Evolutionary conservation across 2,797 vertebrate species (phyloP).

Genomic region (Falco berigora): DNA sequence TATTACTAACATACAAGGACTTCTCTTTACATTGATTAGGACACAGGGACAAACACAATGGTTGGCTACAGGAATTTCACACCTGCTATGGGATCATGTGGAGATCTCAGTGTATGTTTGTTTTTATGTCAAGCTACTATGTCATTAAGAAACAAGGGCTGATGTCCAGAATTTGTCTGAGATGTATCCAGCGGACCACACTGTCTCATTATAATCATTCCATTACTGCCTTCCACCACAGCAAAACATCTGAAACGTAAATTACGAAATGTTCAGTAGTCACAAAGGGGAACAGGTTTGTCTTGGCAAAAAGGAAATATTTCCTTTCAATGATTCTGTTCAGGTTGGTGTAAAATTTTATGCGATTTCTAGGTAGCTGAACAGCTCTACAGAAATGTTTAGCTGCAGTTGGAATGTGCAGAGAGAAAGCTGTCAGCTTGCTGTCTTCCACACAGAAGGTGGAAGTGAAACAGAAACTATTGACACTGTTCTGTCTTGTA

Average conservation of each 20-base stretch:
- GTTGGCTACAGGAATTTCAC: slow-evolving; percentile 47
- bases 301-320: background rate
- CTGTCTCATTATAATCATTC: slow-evolving; percentile 28
- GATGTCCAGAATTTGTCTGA: slow-evolving; percentile 52
- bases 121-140: slow-evolving; percentile 30
- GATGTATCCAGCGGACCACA: slow-evolving; percentile 3
- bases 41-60: slow-evolving; percentile 10
- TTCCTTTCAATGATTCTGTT: slow-evolving; percentile 5
- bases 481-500: slow-evolving; percentile 48
- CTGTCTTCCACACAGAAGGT: background rate
- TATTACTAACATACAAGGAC: background rate
- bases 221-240: slow-evolving; percentile 45
- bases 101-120: slow-evolving; percentile 32
- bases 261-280: slow-evolving; percentile 22
- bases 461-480: slow-evolving; percentile 44
- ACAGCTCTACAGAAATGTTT: slow-evolving; percentile 11
- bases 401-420: background rate
- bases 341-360: background rate
- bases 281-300: background rate
- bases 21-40: background rate
- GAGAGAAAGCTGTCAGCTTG: slow-evolving; percentile 43
- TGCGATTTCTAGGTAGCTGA: background rate
- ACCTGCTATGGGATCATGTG: slow-evolving; percentile 39
- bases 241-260: slow-evolving; percentile 49
- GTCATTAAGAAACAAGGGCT: slow-evolving; percentile 42